Conservation (phyloP, 2,888 invertebrate genomes). For the Kryphioiulus occultus region DNA sequence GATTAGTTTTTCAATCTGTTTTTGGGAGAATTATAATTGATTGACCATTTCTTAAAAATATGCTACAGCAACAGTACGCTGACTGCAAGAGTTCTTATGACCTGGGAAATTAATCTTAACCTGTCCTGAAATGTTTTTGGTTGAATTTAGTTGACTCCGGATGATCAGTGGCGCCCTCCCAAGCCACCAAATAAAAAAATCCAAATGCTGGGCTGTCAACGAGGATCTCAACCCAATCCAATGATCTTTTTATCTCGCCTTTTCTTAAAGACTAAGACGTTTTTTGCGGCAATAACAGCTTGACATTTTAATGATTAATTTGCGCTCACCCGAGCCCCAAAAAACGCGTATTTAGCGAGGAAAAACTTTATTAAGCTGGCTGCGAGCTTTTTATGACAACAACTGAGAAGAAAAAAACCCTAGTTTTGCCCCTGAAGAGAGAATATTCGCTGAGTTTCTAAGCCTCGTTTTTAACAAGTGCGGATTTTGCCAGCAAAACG, state of each 20-base stretch:
- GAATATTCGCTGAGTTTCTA: slow-evolving; percentile 18
- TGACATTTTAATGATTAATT: slow-evolving; percentile 31
- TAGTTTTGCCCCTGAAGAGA: neutral
- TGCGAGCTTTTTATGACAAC: slow-evolving; percentile 13
- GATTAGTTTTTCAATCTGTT: too few relatives aligned
- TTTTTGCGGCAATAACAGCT: slow-evolving; percentile 4
- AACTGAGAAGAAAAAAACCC: neutral
- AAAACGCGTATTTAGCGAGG: neutral
- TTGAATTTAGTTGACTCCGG: too few relatives aligned
- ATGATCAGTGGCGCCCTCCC: neutral
- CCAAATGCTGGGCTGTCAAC: neutral
- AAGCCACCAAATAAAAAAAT: neutral
- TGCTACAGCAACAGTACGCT: too few relatives aligned
- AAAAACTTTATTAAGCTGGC: slow-evolving; percentile 26
- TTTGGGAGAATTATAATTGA: too few relatives aligned
- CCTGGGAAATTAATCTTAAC: too few relatives aligned
- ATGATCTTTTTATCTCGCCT: neutral
- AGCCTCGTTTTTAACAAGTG: slow-evolving; percentile 19
- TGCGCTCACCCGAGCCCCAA: neutral
- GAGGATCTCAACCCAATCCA: neutral
- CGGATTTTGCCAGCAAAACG: slow-evolving; percentile 2
- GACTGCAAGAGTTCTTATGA: too few relatives aligned
- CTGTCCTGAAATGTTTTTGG: too few relatives aligned
- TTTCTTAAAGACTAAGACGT: neutral
- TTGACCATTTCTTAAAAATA: too few relatives aligned